These are phyloP conservation scores for Antheraea yamamai DNA, from an alignment of 2,888 invertebrate species.

Conservation along the genomic window DNA sequence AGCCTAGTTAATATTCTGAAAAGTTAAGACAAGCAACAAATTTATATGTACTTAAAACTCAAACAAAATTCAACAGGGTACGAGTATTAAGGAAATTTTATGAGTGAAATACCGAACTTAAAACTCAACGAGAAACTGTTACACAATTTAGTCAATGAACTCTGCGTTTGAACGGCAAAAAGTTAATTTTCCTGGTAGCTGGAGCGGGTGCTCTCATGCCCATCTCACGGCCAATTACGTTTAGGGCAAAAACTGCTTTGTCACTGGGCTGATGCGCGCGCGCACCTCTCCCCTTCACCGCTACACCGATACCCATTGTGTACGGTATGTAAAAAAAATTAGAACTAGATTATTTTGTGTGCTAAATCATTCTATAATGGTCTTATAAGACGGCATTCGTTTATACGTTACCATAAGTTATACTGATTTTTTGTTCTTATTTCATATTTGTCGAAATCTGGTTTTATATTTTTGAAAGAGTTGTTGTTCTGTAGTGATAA, in stretches of 20 bases:
- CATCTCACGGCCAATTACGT: conserved; percentile 35
- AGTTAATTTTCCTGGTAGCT: conserved; percentile 18
- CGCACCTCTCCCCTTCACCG: conserved; percentile 22
- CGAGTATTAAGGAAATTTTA: background rate
- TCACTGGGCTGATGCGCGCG: conserved; percentile 32
- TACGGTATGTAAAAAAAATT: background rate
- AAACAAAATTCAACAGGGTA: background rate
- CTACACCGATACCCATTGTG: background rate
- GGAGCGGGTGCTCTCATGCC: conserved; percentile 14
- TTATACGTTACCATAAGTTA: background rate
- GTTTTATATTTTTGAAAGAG: background rate
- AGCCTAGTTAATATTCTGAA: too few species aligned
- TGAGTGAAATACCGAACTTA: background rate
- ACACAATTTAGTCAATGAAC: conserved; percentile 33
- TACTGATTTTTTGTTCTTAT: background rate
- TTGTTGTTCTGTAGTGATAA: background rate
- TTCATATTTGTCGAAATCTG: background rate
- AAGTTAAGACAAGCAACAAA: too few species aligned
- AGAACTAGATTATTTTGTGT: conserved; percentile 14
- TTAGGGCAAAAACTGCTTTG: conserved; percentile 32
- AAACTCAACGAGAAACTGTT: conserved; percentile 1
- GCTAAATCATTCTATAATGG: conserved; percentile 2
- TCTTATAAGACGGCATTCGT: background rate
- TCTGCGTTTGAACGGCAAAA: conserved; percentile 21
- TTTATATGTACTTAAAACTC: background rate